Percentiles rank a stretch among this genome's conserved stretches.
Evolutionary conservation across 1,140 invertebrate species (phyloP).

Genomic region (Thaumatotibia leucotreta): DNA sequence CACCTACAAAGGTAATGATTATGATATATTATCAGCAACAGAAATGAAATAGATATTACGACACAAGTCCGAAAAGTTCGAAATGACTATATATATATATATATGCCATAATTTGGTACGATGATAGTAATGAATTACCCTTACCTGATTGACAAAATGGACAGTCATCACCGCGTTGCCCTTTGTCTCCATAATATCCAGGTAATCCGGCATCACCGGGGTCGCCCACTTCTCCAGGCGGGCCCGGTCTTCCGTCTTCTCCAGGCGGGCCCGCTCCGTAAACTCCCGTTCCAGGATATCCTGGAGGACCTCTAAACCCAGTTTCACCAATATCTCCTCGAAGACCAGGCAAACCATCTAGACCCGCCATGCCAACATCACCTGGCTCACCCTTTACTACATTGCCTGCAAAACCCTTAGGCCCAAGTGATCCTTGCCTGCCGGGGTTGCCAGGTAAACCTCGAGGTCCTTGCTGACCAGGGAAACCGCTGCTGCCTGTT

Average conservation of each 20-base stretch:
- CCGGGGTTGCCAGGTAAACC: conserved; percentile 79
- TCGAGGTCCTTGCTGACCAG: conserved; percentile 78
- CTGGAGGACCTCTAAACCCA: conserved; percentile 80
- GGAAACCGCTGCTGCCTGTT: conserved; percentile 81
- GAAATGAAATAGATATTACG: too few species aligned
- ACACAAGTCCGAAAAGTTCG: too few species aligned
- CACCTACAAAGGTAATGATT: conserved; percentile 65
- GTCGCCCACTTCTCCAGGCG: conserved; percentile 76
- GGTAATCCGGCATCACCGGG: conserved; percentile 73
- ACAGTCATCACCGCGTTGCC: conserved; percentile 82
- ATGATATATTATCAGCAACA: too few species aligned
- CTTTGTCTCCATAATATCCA: conserved; percentile 76
- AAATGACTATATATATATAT: too few species aligned
- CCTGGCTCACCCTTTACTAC: conserved; percentile 80
- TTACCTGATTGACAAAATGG: conserved; percentile 82
- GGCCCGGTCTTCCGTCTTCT: conserved; percentile 79
- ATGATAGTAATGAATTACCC: conserved; percentile 1
- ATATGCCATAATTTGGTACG: too few species aligned
- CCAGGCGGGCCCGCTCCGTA: conserved; percentile 82
- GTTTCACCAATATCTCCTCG: conserved; percentile 81
- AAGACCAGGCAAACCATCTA: conserved; percentile 79
- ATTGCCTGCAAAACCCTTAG: conserved; percentile 82
- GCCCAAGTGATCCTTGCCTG: conserved; percentile 76
- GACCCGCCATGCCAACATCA: conserved; percentile 69
- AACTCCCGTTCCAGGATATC: conserved; percentile 83